These are phyloP conservation scores for Pseudonaja textilis DNA, from an alignment of 2,113 vertebrate species.

Conservation along the genomic window DNA sequence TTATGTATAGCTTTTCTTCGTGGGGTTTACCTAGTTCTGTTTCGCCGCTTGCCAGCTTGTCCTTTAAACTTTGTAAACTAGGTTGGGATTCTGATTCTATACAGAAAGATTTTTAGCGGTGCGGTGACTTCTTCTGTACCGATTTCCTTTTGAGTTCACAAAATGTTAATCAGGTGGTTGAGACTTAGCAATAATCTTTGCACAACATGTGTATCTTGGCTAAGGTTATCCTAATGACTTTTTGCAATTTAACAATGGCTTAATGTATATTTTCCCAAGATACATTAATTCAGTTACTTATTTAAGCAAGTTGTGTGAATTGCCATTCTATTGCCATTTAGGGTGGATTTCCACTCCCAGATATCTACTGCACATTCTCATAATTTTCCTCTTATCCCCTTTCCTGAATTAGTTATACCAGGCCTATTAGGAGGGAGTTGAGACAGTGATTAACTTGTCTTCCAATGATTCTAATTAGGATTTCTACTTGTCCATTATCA, in stretches of 20 bases:
- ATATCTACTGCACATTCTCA: neutral
- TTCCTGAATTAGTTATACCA: neutral
- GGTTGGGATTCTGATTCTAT: neutral
- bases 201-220: neutral
- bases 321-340: neutral
- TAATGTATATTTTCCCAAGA: neutral
- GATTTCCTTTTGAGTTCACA: neutral
- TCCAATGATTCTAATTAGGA: neutral
- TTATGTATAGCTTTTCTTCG: neutral
- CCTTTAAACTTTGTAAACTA: neutral
- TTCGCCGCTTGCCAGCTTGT: neutral
- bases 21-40: neutral
- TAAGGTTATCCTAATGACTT: neutral
- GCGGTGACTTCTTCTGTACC: neutral
- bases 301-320: neutral
- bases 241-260: neutral
- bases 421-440: neutral
- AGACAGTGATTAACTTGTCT: neutral
- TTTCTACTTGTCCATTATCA: neutral
- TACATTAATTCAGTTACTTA: neutral
- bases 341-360: no score
- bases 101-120: neutral
- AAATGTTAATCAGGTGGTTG: neutral
- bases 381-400: neutral
- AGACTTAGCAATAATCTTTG: neutral